Evolutionary conservation across 2,888 invertebrate species (phyloP).

Genomic region (Boloria euphrosyne): DNA sequence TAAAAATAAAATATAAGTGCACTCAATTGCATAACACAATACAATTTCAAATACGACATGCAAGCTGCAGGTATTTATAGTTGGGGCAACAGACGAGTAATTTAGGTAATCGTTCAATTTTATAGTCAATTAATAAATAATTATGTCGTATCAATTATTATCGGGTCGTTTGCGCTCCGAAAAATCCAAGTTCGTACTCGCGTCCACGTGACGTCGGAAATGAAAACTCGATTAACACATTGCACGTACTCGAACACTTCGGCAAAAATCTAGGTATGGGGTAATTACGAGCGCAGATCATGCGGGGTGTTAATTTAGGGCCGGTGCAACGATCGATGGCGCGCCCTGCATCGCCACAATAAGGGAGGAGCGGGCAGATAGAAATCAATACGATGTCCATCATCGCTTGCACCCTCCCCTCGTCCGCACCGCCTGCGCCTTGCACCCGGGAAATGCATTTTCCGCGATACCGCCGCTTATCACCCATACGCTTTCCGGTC

Average conservation of each 20-base stretch:
- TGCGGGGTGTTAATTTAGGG: slow-evolving; percentile 57
- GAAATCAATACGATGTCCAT: slow-evolving; percentile 84
- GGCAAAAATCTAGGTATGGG: slow-evolving; percentile 66
- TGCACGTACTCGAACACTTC: slow-evolving; percentile 60
- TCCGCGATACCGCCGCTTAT: slow-evolving; percentile 60
- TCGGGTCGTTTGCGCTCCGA: slow-evolving; percentile 35
- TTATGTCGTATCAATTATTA: slow-evolving; percentile 40
- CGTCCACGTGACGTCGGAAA: slow-evolving; percentile 62
- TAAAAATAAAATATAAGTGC: slow-evolving; percentile 31
- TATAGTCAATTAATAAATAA: slow-evolving; percentile 51
- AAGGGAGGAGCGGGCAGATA: slow-evolving; percentile 82
- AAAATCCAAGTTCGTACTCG: slow-evolving; percentile 47
- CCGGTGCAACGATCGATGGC: slow-evolving; percentile 79
- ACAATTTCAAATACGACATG: slow-evolving; percentile 32
- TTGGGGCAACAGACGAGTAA: slow-evolving; percentile 41
- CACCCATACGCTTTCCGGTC: slow-evolving; percentile 55
- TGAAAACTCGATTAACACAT: slow-evolving; percentile 58
- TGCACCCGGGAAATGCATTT: slow-evolving; percentile 79
- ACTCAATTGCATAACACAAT: slow-evolving; percentile 43
- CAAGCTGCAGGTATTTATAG: slow-evolving; percentile 37
- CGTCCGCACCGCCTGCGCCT: slow-evolving; percentile 78
- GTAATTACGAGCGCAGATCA: slow-evolving; percentile 35
- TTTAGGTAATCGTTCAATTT: slow-evolving; percentile 44
- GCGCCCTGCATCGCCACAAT: slow-evolving; percentile 77
- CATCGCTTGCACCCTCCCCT: slow-evolving; percentile 85